Evolutionary conservation across 1,140 invertebrate genomes (phyloP).

Genomic region (Monochamus saltuarius): DNA sequence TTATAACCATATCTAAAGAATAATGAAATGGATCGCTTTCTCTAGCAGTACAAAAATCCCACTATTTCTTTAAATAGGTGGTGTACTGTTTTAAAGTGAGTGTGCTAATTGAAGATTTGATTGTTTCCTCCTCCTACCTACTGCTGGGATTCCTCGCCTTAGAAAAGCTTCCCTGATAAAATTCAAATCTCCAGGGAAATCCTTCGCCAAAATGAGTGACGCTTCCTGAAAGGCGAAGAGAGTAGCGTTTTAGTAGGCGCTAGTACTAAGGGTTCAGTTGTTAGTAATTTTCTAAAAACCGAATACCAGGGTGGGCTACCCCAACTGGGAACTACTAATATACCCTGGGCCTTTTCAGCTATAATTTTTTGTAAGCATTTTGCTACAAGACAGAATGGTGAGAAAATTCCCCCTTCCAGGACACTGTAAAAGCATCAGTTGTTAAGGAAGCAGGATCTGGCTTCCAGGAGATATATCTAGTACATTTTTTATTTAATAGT

Average conservation of each 20-base stretch:
- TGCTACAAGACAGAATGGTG: slow-evolving; percentile 12
- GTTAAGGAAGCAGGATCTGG: neutral
- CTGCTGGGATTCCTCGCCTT: neutral
- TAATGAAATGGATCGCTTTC: neutral
- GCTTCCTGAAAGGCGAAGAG: neutral
- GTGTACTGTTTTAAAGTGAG: slow-evolving; percentile 3
- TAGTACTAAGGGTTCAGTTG: neutral
- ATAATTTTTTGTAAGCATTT: slow-evolving; percentile 18
- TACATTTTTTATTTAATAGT: slow-evolving; percentile 18
- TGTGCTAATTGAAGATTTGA: neutral
- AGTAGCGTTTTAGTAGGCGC: neutral
- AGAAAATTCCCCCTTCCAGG: slow-evolving; percentile 5
- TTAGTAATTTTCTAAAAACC: neutral
- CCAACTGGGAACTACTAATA: slow-evolving; percentile 22
- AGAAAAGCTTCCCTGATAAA: too few species aligned
- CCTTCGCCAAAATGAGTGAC: neutral
- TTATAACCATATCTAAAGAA: neutral
- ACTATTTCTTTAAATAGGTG: neutral
- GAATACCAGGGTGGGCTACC: slow-evolving; percentile 15
- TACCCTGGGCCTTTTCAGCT: slow-evolving; percentile 15
- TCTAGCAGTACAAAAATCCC: neutral
- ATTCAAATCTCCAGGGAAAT: too few species aligned
- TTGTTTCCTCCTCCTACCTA: neutral
- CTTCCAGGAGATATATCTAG: slow-evolving; percentile 15
- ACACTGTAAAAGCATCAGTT: slow-evolving; percentile 6